Evolutionary conservation across 1,140 invertebrate species (phyloP).

Genomic region (Trachelipus rathkii): DNA sequence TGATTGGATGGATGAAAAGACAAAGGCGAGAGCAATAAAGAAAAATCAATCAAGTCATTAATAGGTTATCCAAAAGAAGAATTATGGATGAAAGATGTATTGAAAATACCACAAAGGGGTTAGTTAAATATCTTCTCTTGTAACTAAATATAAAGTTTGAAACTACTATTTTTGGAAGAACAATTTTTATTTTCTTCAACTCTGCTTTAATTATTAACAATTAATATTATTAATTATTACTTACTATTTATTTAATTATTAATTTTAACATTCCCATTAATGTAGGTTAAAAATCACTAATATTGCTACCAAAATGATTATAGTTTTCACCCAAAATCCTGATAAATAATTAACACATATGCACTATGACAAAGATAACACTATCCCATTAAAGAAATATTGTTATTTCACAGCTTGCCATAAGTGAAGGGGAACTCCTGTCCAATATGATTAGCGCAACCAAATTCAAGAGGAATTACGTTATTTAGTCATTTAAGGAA

Average conservation of each 20-base stretch:
- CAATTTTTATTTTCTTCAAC: too few species aligned
- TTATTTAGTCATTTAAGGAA: conserved; percentile 70
- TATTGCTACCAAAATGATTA: too few species aligned
- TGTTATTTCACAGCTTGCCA: conserved; percentile 54
- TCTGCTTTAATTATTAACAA: too few species aligned
- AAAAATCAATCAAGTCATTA: conserved; percentile 62
- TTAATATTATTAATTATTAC: too few species aligned
- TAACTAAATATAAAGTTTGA: not conserved
- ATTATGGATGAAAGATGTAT: conserved; percentile 67
- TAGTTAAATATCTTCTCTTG: not conserved
- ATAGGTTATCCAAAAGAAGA: conserved; percentile 59
- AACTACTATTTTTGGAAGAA: too few species aligned
- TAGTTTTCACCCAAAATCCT: too few species aligned
- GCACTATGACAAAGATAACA: too few species aligned
- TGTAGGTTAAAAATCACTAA: too few species aligned
- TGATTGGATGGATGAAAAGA: conserved; percentile 47
- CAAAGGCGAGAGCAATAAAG: conserved; percentile 60
- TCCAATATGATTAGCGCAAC: conserved; percentile 69
- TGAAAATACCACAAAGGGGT: conserved; percentile 70
- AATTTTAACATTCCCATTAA: too few species aligned
- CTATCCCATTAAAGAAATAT: too few species aligned
- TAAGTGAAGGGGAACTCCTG: conserved; percentile 66
- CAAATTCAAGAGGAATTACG: conserved; percentile 68
- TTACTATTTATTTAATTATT: too few species aligned
- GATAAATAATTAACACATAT: too few species aligned